Evolutionary conservation across 2,113 vertebrate genomes (phyloP).

Genomic region (Gopherus flavomarginatus): DNA sequence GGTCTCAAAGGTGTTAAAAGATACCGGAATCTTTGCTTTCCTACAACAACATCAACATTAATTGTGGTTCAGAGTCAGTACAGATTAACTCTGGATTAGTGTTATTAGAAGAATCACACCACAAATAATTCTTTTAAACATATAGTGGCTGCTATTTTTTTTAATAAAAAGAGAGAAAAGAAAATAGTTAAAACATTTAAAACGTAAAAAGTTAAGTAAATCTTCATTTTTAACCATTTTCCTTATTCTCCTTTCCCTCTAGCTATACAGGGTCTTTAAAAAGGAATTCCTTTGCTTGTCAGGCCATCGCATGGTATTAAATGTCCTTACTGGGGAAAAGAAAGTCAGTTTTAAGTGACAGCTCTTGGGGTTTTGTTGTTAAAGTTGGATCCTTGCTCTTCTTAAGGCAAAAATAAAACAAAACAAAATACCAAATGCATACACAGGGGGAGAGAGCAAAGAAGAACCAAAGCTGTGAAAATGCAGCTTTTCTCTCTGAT

Average conservation of each 20-base stretch:
- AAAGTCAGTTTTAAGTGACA: neutral
- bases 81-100: neutral
- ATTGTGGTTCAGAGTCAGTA: neutral
- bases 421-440: neutral
- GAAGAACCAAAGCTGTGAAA: fast-evolving
- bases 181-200: neutral
- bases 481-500: neutral
- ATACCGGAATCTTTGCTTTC: neutral
- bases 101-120: neutral
- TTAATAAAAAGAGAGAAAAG: neutral
- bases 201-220: neutral
- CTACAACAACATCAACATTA: neutral
- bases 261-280: neutral
- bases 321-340: neutral
- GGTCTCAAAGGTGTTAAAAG: neutral
- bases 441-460: neutral
- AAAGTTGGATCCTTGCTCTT: neutral
- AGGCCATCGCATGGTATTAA: neutral
- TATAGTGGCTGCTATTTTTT: neutral
- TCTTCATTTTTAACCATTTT: neutral
- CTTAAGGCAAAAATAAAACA: neutral
- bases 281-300: neutral
- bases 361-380: neutral
- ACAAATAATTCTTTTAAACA: neutral
- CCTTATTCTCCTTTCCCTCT: neutral